Evolutionary conservation across 2,797 vertebrate species (phyloP), one percentile per base, ranked within the genome.

Genomic region (Eulemur albifrons): DNA sequence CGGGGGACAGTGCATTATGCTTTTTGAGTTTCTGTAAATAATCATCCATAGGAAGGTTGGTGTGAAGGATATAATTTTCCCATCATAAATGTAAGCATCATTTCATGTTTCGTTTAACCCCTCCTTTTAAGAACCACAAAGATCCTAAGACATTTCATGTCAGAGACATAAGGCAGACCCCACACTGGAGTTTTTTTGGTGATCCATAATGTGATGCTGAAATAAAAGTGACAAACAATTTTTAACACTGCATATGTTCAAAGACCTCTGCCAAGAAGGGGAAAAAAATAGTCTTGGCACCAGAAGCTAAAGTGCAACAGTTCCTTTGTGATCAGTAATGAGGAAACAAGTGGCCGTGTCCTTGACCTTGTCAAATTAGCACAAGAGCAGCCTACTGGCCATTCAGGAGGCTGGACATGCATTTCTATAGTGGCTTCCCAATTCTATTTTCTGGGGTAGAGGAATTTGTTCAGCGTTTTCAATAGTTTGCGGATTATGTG

Each of bases 41-140:
- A 52, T 50, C 10, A 3, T 11, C 4, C 82, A 90, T 38, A 92
- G 93, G 70, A 97, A 87, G 79, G 82, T 92, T 76, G 85, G 92
- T 25, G 59, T 92, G 80, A 97, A 94, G 87, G 95, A 96, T 88
- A n/a, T 89, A 96, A 92, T 97, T 92, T 98, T 97, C 54, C 54
- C 94, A 97, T 91, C 79, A 91, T 69, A 93, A 90, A 90, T 69
- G 1, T 75, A 92, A 91, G 95, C 83, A 96, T 96, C 95, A 98
- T 96, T 96, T 97, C 88, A 96, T 92, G 73, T 97, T 98, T 97
- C 88, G 83, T 97, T 98, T 90, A 98, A 97, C 77, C 6, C 4
- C 84, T 69, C 18, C 75, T 97, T 97, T 97, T 63, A 61, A 97
- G 90, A 96, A 94, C 65, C 65, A 82, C 91, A 97, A 87, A 96